Evolutionary conservation across 2,888 invertebrate species (phyloP).

Genomic region (Sinodicranocentrus sp.): DNA sequence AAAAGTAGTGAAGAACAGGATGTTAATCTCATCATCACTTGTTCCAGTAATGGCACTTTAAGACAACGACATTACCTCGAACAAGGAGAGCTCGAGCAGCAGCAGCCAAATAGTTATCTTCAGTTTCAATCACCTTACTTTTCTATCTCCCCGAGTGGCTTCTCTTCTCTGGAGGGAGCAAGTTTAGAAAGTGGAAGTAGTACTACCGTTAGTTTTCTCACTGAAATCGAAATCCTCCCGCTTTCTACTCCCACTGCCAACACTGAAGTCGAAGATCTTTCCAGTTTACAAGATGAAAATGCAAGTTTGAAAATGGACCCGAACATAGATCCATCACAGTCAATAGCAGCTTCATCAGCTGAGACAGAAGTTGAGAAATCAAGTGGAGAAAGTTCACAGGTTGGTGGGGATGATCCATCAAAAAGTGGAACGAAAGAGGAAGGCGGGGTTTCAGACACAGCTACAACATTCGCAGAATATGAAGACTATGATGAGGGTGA

Average conservation of each 20-base stretch:
- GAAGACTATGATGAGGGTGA: slow-evolving; percentile 5
- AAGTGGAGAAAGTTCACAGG: slow-evolving; percentile 3
- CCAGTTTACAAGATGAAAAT: slow-evolving; percentile 29
- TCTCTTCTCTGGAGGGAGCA: slow-evolving; percentile 28
- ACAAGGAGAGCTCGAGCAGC: not conserved
- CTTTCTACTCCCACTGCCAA: not conserved
- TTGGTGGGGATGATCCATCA: slow-evolving; percentile 12
- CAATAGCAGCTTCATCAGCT: not conserved
- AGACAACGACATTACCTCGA: slow-evolving; percentile 18
- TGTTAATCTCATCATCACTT: slow-evolving; percentile 29
- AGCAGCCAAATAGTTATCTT: slow-evolving; percentile 18
- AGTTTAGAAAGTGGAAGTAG: slow-evolving; percentile 57
- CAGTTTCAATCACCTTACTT: slow-evolving; percentile 31
- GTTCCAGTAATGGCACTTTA: slow-evolving; percentile 14
- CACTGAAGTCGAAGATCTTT: not conserved
- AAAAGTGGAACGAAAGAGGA: not conserved
- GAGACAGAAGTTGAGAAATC: not conserved
- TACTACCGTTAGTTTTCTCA: slow-evolving; percentile 52
- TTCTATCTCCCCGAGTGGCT: slow-evolving; percentile 23
- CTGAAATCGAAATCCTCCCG: slow-evolving; percentile 49
- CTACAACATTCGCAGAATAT: not conserved
- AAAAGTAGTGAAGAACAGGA: not conserved
- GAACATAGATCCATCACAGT: slow-evolving; percentile 16
- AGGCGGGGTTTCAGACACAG: not conserved
- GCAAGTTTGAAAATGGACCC: slow-evolving; percentile 41